Conservation (phyloP, 2,888 invertebrate species). For the Podabrus alpinus region DNA sequence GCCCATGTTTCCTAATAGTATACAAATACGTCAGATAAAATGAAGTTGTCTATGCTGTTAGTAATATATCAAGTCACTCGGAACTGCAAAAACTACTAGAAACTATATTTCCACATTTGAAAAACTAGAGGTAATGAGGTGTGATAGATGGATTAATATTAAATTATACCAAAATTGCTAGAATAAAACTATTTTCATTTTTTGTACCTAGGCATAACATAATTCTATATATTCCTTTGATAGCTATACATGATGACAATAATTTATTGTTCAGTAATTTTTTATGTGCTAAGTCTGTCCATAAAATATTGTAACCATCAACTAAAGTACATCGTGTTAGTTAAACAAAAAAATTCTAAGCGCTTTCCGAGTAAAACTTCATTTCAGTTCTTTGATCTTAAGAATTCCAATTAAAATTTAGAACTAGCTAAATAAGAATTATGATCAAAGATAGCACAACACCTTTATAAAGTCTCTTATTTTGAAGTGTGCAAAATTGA, state of each 20-base stretch:
- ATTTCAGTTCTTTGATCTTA: slow-evolving; percentile 31
- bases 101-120: slow-evolving; percentile 33
- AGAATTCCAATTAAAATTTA: slow-evolving; percentile 39
- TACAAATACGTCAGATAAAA: background rate
- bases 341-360: background rate
- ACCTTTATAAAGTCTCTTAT: slow-evolving; percentile 35
- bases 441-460: slow-evolving; percentile 36
- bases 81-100: background rate
- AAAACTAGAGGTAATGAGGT: slow-evolving; percentile 40
- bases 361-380: slow-evolving; percentile 5
- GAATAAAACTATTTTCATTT: background rate
- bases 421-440: slow-evolving; percentile 33
- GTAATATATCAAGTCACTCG: no score
- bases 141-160: slow-evolving; percentile 40
- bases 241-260: background rate
- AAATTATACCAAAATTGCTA: slow-evolving; percentile 28
- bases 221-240: background rate
- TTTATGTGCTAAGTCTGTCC: background rate
- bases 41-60: background rate
- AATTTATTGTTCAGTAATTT: background rate
- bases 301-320: background rate
- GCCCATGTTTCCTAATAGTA: background rate
- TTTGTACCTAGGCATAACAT: background rate
- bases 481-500: slow-evolving; percentile 37
- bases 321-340: background rate